Conservation (phyloP, 1,140 invertebrate genomes). For the Episyrphus balteatus region DNA sequence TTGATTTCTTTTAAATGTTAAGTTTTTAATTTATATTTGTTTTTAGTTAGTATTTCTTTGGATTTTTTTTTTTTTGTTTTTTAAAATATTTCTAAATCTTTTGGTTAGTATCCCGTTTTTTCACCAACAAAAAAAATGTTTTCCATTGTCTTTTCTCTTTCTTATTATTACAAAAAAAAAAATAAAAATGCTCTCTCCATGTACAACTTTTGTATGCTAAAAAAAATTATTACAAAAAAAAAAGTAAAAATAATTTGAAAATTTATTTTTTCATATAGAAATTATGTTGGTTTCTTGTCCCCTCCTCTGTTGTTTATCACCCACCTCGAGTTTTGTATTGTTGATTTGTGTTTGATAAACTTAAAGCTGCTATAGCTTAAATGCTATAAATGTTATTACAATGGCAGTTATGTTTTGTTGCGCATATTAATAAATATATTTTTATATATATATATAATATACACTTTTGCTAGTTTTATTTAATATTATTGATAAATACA, state of each 20-base stretch:
- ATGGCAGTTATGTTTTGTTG: not conserved
- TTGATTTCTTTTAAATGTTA: not conserved
- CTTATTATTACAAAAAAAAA: not conserved
- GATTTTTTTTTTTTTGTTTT: not conserved
- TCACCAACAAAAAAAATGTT: not conserved
- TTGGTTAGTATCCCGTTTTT: not conserved
- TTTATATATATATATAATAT: not conserved
- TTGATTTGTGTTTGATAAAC: not conserved
- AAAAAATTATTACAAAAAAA: too few species aligned
- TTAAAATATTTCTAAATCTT: not conserved
- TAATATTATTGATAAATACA: not conserved
- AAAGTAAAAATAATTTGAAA: too few species aligned
- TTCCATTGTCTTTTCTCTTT: too few species aligned
- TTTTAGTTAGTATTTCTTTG: not conserved
- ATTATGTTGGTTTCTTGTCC: not conserved
- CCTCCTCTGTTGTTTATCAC: not conserved
- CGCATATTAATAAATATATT: not conserved
- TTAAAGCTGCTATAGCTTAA: not conserved
- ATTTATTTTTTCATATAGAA: too few species aligned
- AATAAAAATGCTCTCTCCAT: not conserved
- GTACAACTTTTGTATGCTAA: not conserved
- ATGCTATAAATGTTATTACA: not conserved
- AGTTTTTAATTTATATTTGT: too few species aligned
- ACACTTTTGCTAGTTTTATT: not conserved
- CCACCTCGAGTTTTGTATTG: not conserved